phyloP scores from a whole-genome alignment of 1,140 invertebrate genomes.

The Zeugodacus cucurbitae region DNA sequence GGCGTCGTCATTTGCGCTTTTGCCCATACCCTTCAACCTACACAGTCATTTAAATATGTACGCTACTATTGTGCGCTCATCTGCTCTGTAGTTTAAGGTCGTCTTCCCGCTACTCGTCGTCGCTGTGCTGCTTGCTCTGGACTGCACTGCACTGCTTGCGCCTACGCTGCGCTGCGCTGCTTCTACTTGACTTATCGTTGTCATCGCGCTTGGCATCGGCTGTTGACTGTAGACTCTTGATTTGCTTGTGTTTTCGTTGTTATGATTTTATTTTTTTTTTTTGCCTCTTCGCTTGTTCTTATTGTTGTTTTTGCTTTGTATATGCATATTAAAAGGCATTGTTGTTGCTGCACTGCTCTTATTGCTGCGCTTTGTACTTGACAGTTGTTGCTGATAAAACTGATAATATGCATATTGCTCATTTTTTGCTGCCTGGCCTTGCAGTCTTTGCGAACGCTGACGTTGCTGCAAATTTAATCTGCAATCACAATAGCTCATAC shows the following conservation, averaged over 20 bases:
- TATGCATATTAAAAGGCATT: not conserved
- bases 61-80: not conserved
- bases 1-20: not conserved
- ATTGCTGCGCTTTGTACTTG: not conserved
- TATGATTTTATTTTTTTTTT: not conserved
- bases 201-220: not conserved
- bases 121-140: not conserved
- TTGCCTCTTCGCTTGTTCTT: not conserved
- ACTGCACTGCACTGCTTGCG: not conserved
- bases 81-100: slow-evolving; percentile 4
- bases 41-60: not conserved
- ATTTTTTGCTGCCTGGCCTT: not conserved
- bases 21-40: not conserved
- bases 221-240: slow-evolving; percentile 25
- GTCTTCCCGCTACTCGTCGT: not conserved
- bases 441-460: not conserved
- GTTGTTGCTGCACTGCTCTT: not conserved
- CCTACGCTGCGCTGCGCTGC: not conserved
- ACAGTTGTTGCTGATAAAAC: not conserved
- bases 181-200: slow-evolving; percentile 13
- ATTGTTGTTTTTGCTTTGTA: not conserved
- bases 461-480: not conserved
- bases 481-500: not conserved
- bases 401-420: not conserved
- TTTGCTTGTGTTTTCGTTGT: slow-evolving; percentile 21